Evolutionary conservation across 1,140 invertebrate species (phyloP), one percentile per base, ranked within the genome.

Genomic region (Aphelenchoides fujianensis): DNA sequence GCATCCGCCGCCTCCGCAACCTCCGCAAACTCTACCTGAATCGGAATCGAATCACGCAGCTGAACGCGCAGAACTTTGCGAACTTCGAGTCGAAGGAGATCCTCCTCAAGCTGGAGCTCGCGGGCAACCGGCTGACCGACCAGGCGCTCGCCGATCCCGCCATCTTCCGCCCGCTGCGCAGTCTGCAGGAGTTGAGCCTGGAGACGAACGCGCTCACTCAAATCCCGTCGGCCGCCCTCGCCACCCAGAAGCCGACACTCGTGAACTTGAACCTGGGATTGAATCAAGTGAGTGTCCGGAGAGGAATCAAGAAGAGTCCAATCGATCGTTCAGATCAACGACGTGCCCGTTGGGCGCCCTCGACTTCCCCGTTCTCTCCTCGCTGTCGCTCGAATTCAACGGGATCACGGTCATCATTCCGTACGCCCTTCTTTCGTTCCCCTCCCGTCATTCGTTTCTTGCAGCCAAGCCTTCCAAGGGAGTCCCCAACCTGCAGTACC

Each of bases 11-110:
- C 41, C 71, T 83, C 0, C 71, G 77, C 16, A 82, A 79, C 68
- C 70, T 83, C 19, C 70, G 79, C 28, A 83, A 84, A 66, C 63
- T 83, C 16, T 84, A 84, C 41, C 61, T 83, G 34, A 84, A 84
- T 69, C 48, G 81, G 28, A 83, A 83, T 70, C 59, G 81, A 37
- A 82, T 83, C 62, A 70, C 59, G 23, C 73, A 75, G 66, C 55
- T 84, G 0, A 69, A 74, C n/a, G 53, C 72, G n/a, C 68, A 69
- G 64, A 63, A 74, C 28, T 83, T 84, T 55, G 53, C 70, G 19
- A 61, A 69, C 23, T 83, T 75, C 53, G 74, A 62, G 3, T 74
- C 72, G 30, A 70, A 61, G 32, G 79, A 83, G 35, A 69, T 78
- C n/a, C 57, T 83, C 9, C 61, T 83, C 52, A 83, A 83, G 64